Percentiles rank a stretch among this genome's conserved stretches.
These are phyloP conservation scores for Temnothorax nylanderi DNA, from an alignment of 1,140 invertebrate genomes.

Conservation along the genomic window DNA sequence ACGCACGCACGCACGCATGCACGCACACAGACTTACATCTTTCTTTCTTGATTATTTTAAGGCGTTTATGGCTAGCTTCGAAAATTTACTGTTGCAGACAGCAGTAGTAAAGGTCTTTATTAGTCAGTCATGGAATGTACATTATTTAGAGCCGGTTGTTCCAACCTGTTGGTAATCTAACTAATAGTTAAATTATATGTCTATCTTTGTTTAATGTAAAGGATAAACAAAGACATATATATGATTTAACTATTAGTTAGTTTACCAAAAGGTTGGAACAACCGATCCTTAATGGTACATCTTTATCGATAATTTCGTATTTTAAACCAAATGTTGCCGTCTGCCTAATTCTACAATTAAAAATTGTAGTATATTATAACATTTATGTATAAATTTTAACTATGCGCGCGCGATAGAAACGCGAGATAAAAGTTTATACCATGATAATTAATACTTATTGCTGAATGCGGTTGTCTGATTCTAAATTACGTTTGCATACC, in stretches of 20 bases:
- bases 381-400: not conserved
- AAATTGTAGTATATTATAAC: not conserved
- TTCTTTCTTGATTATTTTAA: not conserved
- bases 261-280: no score
- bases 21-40: not conserved
- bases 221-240: no score
- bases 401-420: no score
- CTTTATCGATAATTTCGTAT: not conserved
- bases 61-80: not conserved
- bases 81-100: not conserved
- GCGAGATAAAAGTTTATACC: not conserved
- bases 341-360: not conserved
- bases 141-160: no score
- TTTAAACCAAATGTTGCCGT: not conserved
- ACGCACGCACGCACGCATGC: no score
- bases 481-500: slow-evolving; percentile 8
- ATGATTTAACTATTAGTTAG: no score
- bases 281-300: not conserved
- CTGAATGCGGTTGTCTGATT: not conserved
- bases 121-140: not conserved
- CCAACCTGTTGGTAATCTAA: no score
- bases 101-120: not conserved
- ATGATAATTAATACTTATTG: not conserved
- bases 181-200: no score
- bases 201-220: no score